Evolutionary conservation across 2,113 vertebrate species (phyloP), one percentile per base, ranked within the genome.

Genomic region (Anthoscopus minutus): DNA sequence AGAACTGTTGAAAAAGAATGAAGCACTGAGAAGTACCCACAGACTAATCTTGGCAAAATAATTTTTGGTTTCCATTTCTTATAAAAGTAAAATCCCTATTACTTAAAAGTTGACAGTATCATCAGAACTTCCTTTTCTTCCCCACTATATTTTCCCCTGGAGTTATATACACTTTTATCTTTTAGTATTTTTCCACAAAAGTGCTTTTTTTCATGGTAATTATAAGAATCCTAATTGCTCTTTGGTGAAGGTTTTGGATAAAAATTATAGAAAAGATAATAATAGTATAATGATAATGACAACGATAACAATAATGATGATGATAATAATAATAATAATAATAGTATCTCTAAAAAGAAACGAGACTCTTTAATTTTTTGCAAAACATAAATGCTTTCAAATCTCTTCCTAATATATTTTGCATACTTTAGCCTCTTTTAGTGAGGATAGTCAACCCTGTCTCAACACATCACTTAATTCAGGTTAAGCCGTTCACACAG

Each of bases 91-190:
- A 81, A 83, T 31, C 1, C 5, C 1, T 33, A 35, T 30, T 53
- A 61, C n/a, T 86, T 18, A n/a, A 94, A 61, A 61, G 42, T 13
- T 16, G 1, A 15, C 10, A 77, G 10, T 37, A 40, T 33, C 3
- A 28, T 40, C 7, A 69, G 64, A 69, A 25, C 2, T 44, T 58
- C 14, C 28, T n/a, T 10, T 33, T 20, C 0, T 0, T 1, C 2
- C 1, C 1, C 5, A 3, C 7, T 15, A 28, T 30, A 40, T 58
- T 71, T 21, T 38, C 9, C 13, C 6, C 9, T 45, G 2, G 21
- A 47, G 4, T n/a, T 85, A 57, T 25, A 20, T 35, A 51, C 0
- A 27, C 4, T 84, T 89, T 70, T 14, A 40, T 10, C 37, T 73
- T 65, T 45, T 20, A 62, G 3, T 31, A 62, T 69, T 69, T 76